Evolutionary conservation across 2,797 vertebrate genomes (phyloP), one percentile per base, ranked within the genome.

Genomic region (Micropoecilia bifurca): DNA sequence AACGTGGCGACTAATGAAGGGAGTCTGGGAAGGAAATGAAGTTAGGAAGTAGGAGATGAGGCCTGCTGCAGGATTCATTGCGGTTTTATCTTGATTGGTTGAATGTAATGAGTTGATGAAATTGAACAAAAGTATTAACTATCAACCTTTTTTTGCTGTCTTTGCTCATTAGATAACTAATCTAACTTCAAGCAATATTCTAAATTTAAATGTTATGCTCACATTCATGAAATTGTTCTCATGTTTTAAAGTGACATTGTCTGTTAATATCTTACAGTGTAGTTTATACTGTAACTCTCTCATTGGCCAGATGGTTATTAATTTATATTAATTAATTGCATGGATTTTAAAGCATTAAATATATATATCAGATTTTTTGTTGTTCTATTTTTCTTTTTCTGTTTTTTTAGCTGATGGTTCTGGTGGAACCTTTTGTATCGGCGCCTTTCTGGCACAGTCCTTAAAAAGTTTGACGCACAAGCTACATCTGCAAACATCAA

Each of bases 1-100:
- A 91, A 91, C 86, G 81, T 71, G 76, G 73, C 30, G 33, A 41
- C 91, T 93, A 93, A 93, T 92, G 91, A 92, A 84, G 88, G 87
- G 76, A 84, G 85, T 76, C 71, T 74, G 74, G 83, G 76, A 63
- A 82, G 90, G 86, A 91, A 87, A 88, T 85, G 1, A 81, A 84
- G 78, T 41, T 87, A 79, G 87, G 87, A 92, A 88, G 87, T 75
- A 74, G 79, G 87, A 90, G 55, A 87, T 85, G 61, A 71, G 80
- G 77, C 77, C n/a, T 66, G 25, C 0, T 0, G 53, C 43, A 57
- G 80, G 77, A 80, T 71, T 47, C 73, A 3, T 20, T 6, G 14
- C 45, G 43, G 16, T 69, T 48, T 47, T 80, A 79, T 83, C 48
- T 9, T 1, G 66, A 20, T 6, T 3, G 76, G 80, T 87, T 74